Base-by-base conservation (phyloP, 2,797 vertebrate species). In the Sternarchorhynchus goeldii region DNA sequence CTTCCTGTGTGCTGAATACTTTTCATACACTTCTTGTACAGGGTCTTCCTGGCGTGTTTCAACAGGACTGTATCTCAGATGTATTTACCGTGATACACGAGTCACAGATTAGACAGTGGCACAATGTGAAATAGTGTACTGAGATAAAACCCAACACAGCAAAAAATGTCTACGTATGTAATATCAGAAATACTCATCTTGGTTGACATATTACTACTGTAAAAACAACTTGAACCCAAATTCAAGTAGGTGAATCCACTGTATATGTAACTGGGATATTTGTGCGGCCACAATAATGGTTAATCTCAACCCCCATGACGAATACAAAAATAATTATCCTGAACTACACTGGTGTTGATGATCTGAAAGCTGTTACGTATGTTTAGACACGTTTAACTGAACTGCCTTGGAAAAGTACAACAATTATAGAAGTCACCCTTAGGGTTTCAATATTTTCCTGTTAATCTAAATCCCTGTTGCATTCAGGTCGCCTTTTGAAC, bases 11-110 rank as follows among this genome's bases (percentile, higher is more conserved):
- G 39, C 29, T 3, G n/a, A 36, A 25, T 8, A 20, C 50, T 17
- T 57, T 39, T 67, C 53, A 36, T 63, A 34, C 1, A 18, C 64
- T 53, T 55, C 55, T 39, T 31, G 6, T 60, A 67, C 41, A 73
- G 50, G 50, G 45, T 77, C 56, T 59, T n/a, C 65, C 50, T 79
- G 63, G n/a, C 77, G 17, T 76, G 77, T 70, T 72, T 66, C 58
- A 45, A 63, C 68, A 73, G 71, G 69, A 81, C 53, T 25, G 12
- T 67, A n/a, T 59, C 53, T 57, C 58, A 18, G 25, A 57, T 45
- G 45, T 8, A 73, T 60, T 81, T 76, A 80, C 36, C 2, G 34
- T 39, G 31, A 76, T 59, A 71, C 20, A 8, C 21, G 41, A 73
- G 72, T 76, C 77, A 77, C 62, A 63, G n/a, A 65, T 77, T 31